phyloP scores from a whole-genome alignment of 2,113 vertebrate genomes.

The Carassius gibelio region DNA sequence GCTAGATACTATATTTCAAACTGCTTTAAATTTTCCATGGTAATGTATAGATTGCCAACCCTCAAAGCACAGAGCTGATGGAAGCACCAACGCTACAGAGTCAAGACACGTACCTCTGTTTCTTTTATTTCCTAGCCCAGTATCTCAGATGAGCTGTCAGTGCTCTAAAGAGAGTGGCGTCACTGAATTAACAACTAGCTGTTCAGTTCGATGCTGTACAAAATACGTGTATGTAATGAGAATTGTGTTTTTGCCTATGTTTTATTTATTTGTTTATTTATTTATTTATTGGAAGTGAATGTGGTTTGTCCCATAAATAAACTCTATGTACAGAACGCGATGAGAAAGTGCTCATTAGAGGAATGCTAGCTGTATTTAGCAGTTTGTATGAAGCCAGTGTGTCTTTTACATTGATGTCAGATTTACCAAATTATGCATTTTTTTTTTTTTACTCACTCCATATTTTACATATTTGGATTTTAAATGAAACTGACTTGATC shows the following conservation, averaged over 20 bases:
- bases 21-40: not conserved
- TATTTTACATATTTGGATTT: not conserved
- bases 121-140: not conserved
- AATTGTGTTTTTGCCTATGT: not conserved
- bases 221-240: not conserved
- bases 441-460: not conserved
- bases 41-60: not conserved
- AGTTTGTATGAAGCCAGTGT: not conserved
- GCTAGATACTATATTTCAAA: not conserved
- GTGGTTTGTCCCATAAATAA: not conserved
- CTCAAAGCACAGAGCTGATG: not conserved
- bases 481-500: conserved; percentile 1
- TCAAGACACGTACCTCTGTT: conserved; percentile 12
- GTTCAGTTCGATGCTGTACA: conserved; percentile 19
- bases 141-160: conserved; percentile 9
- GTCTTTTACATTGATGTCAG: not conserved
- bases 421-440: not conserved
- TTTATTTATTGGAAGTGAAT: not conserved
- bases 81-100: not conserved
- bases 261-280: not conserved
- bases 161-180: conserved; percentile 12
- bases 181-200: conserved; percentile 23
- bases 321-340: not conserved
- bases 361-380: not conserved
- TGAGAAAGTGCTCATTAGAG: not conserved